phyloP scores from a whole-genome alignment of 35 echinoderm and acorn worm genomes.

The Apostichopus parvimensis region DNA sequence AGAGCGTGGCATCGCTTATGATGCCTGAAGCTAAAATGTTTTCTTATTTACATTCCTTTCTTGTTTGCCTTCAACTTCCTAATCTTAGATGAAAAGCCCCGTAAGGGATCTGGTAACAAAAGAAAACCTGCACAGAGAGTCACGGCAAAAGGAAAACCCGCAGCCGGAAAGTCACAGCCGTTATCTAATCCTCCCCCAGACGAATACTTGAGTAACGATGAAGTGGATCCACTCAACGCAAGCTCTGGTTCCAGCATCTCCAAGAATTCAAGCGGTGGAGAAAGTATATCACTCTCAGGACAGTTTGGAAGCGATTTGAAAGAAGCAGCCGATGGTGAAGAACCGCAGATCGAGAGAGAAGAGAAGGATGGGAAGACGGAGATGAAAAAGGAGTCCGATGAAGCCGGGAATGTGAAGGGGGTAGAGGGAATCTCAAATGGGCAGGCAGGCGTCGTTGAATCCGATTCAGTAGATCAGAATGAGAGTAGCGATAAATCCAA shows the following conservation, averaged over 20 bases:
- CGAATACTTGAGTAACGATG: neutral
- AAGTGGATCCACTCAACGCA: conserved; percentile 9
- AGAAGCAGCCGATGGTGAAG: neutral
- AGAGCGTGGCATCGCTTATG: too few relatives aligned
- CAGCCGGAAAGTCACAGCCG: neutral
- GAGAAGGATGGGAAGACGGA: neutral
- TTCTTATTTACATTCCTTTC: too few relatives aligned
- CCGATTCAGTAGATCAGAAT: neutral
- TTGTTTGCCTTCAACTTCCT: too few relatives aligned
- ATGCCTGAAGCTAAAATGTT: too few relatives aligned
- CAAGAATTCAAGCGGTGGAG: conserved; percentile 8
- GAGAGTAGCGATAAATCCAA: neutral
- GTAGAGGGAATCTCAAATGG: too few relatives aligned
- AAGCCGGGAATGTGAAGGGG: neutral
- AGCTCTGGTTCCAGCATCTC: conserved; percentile 17
- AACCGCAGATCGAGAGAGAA: neutral
- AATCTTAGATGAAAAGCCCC: neutral
- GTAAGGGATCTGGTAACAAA: neutral
- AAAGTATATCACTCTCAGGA: neutral
- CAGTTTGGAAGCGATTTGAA: neutral
- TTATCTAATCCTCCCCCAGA: neutral
- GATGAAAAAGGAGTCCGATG: neutral
- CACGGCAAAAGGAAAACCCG: neutral
- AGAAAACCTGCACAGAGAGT: neutral
- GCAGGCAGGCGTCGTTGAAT: too few relatives aligned